Base-by-base conservation (phyloP, 37 sponge, comb jelly and placozoan genomes). In the Lycopodina hypogea region DNA sequence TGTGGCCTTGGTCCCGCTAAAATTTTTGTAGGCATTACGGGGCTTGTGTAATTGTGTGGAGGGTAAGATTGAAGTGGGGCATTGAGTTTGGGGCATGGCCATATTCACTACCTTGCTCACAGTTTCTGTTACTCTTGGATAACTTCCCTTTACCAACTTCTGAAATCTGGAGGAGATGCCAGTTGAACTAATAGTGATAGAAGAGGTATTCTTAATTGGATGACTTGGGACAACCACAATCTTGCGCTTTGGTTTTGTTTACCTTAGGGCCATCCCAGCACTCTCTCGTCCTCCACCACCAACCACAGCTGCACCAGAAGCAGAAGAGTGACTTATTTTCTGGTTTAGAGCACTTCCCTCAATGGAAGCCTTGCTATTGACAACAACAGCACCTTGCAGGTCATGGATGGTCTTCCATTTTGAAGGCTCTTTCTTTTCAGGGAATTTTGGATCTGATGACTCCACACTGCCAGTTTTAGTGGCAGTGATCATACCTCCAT, bases 151-250 rank as follows among this genome's bases (percentile, higher is more conserved):
- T 15, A 87, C 87, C 12, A 87, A 19, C 65, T 87, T 81, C 42
- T 87, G 81, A 19, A 87, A 42, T n/a, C 87, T 69, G 0, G 77
- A 71, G 26, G 87, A 87, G 24, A 87, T 87, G 6, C 75, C 81
- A 72, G 74, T 58, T 28, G 35, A 34, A 41, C 15, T 17, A 30
- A 33, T 42, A 35, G 32, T 23, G n/a, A n/a, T n/a, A 4, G 37
- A n/a, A 11, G 77, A 48, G 21, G 48, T 41, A 23, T 39, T 26
- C 11, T 3, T 38, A 24, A 35, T 36, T 4, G 58, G 80, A 48
- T 81, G 71, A 3, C 82, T 74, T 29, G 82, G 82, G 2, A 81
- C 82, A 7, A 81, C 82, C n/a, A 81, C 74, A 81, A 81, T 72
- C 29, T 50, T 81, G 17, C 2, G 65, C 24, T 81, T 81, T 35